Conservation (phyloP, 2,113 vertebrate species). For the Cervus canadensis region DNA sequence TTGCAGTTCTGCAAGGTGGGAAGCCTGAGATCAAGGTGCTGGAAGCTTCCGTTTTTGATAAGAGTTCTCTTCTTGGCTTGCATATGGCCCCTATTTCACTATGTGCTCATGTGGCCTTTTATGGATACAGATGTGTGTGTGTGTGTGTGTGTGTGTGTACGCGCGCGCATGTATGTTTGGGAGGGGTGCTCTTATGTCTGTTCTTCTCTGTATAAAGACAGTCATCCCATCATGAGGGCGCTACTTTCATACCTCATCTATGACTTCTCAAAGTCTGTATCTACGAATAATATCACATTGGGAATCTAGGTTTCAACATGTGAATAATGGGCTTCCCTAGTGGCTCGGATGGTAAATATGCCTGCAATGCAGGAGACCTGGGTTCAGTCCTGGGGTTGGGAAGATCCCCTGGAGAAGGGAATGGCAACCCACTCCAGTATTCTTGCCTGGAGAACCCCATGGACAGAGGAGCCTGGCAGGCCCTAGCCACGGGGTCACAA, state of each 20-base stretch:
- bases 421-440: not conserved
- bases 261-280: not conserved
- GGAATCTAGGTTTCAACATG: not conserved
- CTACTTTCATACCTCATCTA: not conserved
- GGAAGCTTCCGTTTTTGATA: not conserved
- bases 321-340: not conserved
- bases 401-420: not conserved
- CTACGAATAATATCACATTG: not conserved
- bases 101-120: not conserved
- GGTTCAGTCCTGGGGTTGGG: not conserved
- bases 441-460: not conserved
- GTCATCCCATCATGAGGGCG: not conserved
- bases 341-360: not conserved
- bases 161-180: fast-evolving
- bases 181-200: not conserved
- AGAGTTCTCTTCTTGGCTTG: not conserved
- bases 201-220: not conserved
- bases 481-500: not conserved
- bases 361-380: not conserved
- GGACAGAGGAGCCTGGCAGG: not conserved
- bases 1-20: not conserved
- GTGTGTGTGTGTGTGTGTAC: fast-evolving
- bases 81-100: not conserved
- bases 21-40: not conserved
- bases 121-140: fast-evolving